Conservation (phyloP, 2,113 vertebrate genomes). For the Dissostichus mawsoni region DNA sequence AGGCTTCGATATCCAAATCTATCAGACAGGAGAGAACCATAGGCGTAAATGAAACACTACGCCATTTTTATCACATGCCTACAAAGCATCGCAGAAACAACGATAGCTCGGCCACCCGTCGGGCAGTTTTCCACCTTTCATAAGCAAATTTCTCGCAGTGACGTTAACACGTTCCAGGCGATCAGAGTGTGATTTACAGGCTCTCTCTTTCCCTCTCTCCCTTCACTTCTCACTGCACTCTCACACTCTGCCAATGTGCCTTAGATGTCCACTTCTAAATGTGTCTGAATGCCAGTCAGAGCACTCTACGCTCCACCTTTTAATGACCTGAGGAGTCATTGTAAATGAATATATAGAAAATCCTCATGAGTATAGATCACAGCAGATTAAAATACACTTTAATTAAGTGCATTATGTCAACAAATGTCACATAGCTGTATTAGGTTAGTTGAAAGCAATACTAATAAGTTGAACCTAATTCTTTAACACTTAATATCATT, state of each 20-base stretch:
- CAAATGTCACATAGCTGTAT: too few relatives aligned
- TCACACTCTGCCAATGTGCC: constrained; percentile 61
- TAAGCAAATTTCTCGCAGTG: constrained; percentile 53
- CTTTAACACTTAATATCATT: too few relatives aligned
- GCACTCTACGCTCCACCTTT: constrained; percentile 48
- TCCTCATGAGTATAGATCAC: too few relatives aligned
- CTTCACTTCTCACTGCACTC: constrained; percentile 44
- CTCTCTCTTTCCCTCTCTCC: constrained; percentile 13
- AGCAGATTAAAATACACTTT: not conserved
- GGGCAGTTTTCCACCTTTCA: constrained; percentile 35
- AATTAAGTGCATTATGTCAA: too few relatives aligned
- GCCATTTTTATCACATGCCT: not conserved
- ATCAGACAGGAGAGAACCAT: constrained; percentile 76
- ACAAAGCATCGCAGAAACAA: not conserved
- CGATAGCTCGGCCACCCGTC: not conserved
- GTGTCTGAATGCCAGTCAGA: constrained; percentile 70
- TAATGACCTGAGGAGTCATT: constrained; percentile 19
- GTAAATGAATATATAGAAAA: constrained; percentile 12
- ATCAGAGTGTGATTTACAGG: constrained; percentile 73
- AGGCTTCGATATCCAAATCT: constrained; percentile 70
- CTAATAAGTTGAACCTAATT: too few relatives aligned
- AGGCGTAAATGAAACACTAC: not conserved
- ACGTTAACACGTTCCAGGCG: constrained; percentile 34
- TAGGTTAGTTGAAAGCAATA: too few relatives aligned
- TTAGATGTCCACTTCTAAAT: constrained; percentile 81